Base-by-base conservation (phyloP, 2,113 vertebrate species). In the Naja naja region DNA sequence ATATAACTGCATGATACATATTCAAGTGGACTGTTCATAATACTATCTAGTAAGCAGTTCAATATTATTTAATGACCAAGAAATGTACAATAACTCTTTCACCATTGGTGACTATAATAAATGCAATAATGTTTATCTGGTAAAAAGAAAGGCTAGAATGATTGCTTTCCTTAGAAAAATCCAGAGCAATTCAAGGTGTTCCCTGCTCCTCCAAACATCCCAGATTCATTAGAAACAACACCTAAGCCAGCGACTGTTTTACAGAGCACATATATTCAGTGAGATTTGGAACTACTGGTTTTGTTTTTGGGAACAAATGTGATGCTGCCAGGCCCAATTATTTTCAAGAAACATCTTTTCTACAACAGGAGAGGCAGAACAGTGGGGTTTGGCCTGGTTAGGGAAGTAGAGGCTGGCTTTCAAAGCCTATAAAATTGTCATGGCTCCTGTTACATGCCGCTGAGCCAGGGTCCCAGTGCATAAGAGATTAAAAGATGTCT, bases 261-360 rank as follows among this genome's bases (percentile, higher is more conserved):
- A 89, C 25, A 94, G 95, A 95, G 89, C 95, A 43, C 94, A 91
- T 94, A 95, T 96, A 95, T 91, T 93, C 95, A 43, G 91, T 23
- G 60, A 93, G 96, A 16, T 52, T 97, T 95, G 97, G 97, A 97
- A 95, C 93, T 95, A 92, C 96, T 85, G 93, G 95, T 90, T 94
- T 93, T 92, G 60, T 91, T 93, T 96, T 96, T 98, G 97, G 98
- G 97, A 96, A 93, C 34, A 0, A 93, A 89, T 92, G 10, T 93
- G 95, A 88, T 4, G 94, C 96, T 98, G 97, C 97, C 98, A 97
- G 96, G 94, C 95, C 95, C 96, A 98, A 98, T 98, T 98, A 98
- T 97, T 97, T 97, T 97, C 98, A 98, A 97, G 97, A 98, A 93
- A 96, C 96, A 94, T 97, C 97, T 97, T 97, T 96, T 64, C 96